These are phyloP conservation scores for Pogonognathellus flavescens DNA, from an alignment of 1,140 invertebrate genomes.

Conservation along the genomic window DNA sequence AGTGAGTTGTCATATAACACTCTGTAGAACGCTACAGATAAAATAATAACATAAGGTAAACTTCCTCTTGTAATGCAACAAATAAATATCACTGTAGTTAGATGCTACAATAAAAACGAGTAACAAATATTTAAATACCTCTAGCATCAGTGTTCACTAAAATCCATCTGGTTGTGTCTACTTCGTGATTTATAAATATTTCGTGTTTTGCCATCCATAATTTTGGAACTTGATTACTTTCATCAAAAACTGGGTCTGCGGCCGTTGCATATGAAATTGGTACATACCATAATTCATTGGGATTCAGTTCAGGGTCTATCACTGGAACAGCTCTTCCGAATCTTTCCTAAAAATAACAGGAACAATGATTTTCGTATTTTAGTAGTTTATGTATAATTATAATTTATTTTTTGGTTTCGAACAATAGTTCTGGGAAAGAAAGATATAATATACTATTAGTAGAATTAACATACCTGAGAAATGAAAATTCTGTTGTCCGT, in stretches of 20 bases:
- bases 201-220: conserved; percentile 73
- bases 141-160: conserved; percentile 1
- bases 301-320: conserved; percentile 69
- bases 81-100: too few species aligned
- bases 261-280: conserved; percentile 74
- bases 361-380: background rate
- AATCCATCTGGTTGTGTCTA: conserved; percentile 12
- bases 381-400: background rate
- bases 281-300: conserved; percentile 72
- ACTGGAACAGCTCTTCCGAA: background rate
- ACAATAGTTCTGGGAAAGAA: too few species aligned
- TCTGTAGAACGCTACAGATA: conserved; percentile 10
- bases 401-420: too few species aligned
- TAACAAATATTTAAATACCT: background rate
- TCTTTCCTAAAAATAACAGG: conserved; percentile 13
- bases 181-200: background rate
- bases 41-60: too few species aligned
- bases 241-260: conserved; percentile 71
- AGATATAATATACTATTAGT: background rate
- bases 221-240: conserved; percentile 77
- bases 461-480: background rate
- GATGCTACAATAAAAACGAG: too few species aligned
- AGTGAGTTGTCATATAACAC: conserved; percentile 56
- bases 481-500: background rate
- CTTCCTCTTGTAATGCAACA: too few species aligned